These are phyloP conservation scores for Eulithis prunata DNA, from an alignment of 2,888 invertebrate genomes.

Conservation along the genomic window DNA sequence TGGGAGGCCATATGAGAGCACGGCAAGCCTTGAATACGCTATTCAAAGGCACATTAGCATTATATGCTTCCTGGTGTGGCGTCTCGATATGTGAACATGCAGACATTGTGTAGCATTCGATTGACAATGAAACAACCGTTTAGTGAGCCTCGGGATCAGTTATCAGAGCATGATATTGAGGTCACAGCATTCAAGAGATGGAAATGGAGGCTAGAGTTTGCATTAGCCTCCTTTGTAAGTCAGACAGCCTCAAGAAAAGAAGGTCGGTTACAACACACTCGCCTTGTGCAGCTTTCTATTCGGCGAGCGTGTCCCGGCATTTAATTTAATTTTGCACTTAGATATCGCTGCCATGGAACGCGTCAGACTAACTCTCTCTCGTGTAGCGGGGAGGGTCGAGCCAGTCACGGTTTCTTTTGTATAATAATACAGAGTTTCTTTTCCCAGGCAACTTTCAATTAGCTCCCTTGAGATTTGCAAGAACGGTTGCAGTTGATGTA, in stretches of 20 bases:
- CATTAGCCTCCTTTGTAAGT: constrained; percentile 77
- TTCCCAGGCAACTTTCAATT: constrained; percentile 66
- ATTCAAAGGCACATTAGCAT: constrained; percentile 81
- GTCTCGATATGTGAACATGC: constrained; percentile 65
- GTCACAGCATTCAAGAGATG: constrained; percentile 68
- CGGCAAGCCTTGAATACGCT: constrained; percentile 79
- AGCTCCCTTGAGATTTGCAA: constrained; percentile 48
- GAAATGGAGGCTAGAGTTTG: constrained; percentile 65
- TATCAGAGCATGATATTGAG: constrained; percentile 77
- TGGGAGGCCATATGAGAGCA: constrained; percentile 74
- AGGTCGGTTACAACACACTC: constrained; percentile 82
- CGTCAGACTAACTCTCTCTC: constrained; percentile 73
- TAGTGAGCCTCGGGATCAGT: constrained; percentile 60
- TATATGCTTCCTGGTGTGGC: constrained; percentile 76
- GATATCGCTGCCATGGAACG: constrained; percentile 67
- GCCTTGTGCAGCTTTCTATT: constrained; percentile 83
- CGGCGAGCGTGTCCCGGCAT: constrained; percentile 79
- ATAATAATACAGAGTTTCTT: constrained; percentile 60
- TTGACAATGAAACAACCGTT: constrained; percentile 57
- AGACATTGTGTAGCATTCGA: constrained; percentile 56
- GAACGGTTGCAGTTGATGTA: constrained; percentile 55
- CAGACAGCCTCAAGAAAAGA: constrained; percentile 72
- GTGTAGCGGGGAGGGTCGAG: constrained; percentile 73
- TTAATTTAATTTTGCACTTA: constrained; percentile 80
- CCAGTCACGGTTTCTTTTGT: constrained; percentile 77